Percentiles rank a stretch among this genome's conserved stretches.
phyloP scores from a whole-genome alignment of 2,888 invertebrate genomes.

The Mesorhabditis belari region DNA sequence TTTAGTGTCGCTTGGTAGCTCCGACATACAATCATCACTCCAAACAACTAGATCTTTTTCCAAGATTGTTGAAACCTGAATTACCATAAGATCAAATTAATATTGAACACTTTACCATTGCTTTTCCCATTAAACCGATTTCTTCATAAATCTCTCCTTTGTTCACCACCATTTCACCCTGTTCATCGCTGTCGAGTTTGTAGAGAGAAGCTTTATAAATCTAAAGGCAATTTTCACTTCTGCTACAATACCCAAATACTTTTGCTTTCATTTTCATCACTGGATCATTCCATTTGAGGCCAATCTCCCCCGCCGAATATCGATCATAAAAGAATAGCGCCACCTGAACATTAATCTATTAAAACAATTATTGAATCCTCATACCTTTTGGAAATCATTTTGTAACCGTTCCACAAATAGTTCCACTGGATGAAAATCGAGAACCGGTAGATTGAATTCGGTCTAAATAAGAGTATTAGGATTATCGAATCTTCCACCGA shows the following conservation, averaged over 20 bases:
- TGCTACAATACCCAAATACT: conserved; percentile 3
- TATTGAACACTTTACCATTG: conserved; percentile 12
- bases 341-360: not conserved
- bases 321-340: conserved; percentile 82
- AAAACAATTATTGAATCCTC: not conserved
- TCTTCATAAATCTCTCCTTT: conserved; percentile 24
- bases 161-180: conserved; percentile 11
- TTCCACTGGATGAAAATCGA: conserved; percentile 71
- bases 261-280: conserved; percentile 21
- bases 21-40: too few relatives aligned
- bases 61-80: too few relatives aligned
- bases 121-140: conserved; percentile 21
- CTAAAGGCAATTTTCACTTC: not conserved
- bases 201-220: not conserved
- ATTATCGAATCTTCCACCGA: too few relatives aligned
- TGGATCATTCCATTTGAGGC: conserved; percentile 22
- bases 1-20: too few relatives aligned
- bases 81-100: not conserved
- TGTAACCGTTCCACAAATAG: conserved; percentile 68
- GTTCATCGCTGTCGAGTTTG: conserved; percentile 5
- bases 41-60: too few relatives aligned
- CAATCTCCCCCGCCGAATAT: conserved; percentile 67
- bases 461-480: not conserved
- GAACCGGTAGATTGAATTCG: conserved; percentile 62
- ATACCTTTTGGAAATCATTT: conserved; percentile 57